phyloP scores from a whole-genome alignment of 2,113 vertebrate species.

The Falco punctatus region DNA sequence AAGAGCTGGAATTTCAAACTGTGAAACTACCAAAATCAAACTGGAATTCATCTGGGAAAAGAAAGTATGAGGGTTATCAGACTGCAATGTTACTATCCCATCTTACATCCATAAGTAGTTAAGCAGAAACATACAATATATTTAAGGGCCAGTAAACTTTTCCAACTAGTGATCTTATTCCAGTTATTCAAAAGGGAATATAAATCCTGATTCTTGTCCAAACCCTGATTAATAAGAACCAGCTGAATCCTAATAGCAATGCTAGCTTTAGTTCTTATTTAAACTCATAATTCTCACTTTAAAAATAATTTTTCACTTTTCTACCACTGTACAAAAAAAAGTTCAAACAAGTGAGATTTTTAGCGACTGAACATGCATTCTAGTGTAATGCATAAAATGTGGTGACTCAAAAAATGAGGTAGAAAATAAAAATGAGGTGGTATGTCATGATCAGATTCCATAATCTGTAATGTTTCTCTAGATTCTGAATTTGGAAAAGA shows the following conservation, averaged over 20 bases:
- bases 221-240: constrained; percentile 48
- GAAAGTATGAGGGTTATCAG: constrained; percentile 11
- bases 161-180: constrained; percentile 56
- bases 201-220: constrained; percentile 12
- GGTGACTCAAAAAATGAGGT: neutral
- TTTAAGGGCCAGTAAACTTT: constrained; percentile 27
- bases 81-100: neutral
- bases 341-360: neutral
- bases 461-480: neutral
- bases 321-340: neutral
- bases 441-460: neutral
- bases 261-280: neutral
- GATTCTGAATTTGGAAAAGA: neutral
- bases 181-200: constrained; percentile 46
- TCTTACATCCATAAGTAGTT: constrained; percentile 48
- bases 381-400: neutral
- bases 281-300: neutral
- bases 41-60: constrained; percentile 13
- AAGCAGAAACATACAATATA: constrained; percentile 37
- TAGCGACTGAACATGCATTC: accelerated
- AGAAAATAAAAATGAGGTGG: neutral
- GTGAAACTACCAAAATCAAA: neutral
- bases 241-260: constrained; percentile 15
- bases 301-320: neutral
- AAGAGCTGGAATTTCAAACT: neutral